These are phyloP conservation scores for Habroteleia sp. DNA, from an alignment of 2,888 invertebrate species.

Conservation along the genomic window DNA sequence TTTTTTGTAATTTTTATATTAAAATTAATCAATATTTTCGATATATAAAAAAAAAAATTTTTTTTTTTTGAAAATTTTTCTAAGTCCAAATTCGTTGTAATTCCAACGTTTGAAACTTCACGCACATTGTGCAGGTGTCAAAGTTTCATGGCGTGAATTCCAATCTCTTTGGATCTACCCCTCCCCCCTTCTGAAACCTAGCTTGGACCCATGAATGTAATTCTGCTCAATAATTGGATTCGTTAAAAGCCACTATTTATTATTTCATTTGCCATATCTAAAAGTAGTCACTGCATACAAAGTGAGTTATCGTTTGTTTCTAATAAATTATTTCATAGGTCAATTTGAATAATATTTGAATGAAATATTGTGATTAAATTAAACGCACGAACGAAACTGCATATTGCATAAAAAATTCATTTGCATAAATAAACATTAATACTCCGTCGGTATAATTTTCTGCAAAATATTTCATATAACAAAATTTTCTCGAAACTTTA, in stretches of 20 bases:
- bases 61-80: too few relatives aligned
- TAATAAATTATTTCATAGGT: constrained; percentile 31
- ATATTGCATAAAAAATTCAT: constrained; percentile 8
- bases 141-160: constrained; percentile 61
- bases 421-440: too few relatives aligned
- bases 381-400: constrained; percentile 13
- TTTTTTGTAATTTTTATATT: too few relatives aligned
- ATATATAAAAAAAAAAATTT: too few relatives aligned
- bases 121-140: constrained; percentile 63
- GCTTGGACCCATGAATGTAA: constrained; percentile 34
- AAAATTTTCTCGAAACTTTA: too few relatives aligned
- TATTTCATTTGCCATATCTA: constrained; percentile 41
- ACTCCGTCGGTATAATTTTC: too few relatives aligned
- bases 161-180: constrained; percentile 58
- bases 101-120: too few relatives aligned
- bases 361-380: constrained; percentile 34
- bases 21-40: too few relatives aligned
- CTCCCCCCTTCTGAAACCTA: constrained; percentile 32
- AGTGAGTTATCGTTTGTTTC: constrained; percentile 38
- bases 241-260: constrained; percentile 50
- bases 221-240: constrained; percentile 56
- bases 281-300: constrained; percentile 42
- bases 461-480: too few relatives aligned
- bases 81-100: too few relatives aligned
- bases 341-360: constrained; percentile 36